Evolutionary conservation across 2,888 invertebrate species (phyloP).

Genomic region (Omphaloscelis lunosa): DNA sequence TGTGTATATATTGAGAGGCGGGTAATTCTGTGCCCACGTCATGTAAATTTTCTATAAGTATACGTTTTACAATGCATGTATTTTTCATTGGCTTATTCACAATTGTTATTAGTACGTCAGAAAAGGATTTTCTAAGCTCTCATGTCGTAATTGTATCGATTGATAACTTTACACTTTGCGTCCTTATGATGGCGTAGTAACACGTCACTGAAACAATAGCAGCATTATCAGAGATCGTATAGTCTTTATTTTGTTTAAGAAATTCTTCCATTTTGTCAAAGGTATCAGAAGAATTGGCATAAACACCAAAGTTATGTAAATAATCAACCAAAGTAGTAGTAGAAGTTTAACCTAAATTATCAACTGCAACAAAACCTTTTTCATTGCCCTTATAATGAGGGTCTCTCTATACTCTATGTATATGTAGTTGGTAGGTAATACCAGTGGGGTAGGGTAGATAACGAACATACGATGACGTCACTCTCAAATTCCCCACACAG

Average conservation of each 20-base stretch:
- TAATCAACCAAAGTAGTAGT: background rate
- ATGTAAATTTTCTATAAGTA: background rate
- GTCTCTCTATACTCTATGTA: background rate
- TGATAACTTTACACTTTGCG: slow-evolving; percentile 9
- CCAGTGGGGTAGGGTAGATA: slow-evolving; percentile 41
- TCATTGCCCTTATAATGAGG: slow-evolving; percentile 11
- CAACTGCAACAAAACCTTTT: background rate
- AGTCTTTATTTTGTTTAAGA: background rate
- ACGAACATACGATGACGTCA: slow-evolving; percentile 61
- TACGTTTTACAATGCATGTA: background rate
- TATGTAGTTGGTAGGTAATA: slow-evolving; percentile 17
- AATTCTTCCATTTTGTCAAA: background rate
- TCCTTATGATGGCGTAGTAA: slow-evolving; percentile 2
- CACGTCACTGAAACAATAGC: background rate
- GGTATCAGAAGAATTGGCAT: background rate
- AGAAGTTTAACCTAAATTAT: background rate
- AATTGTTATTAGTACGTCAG: slow-evolving; percentile 20
- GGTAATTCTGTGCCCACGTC: background rate
- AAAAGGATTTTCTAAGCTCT: slow-evolving; percentile 2
- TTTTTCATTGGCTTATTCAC: background rate
- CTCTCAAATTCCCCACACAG: slow-evolving; percentile 55
- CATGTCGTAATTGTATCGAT: slow-evolving; percentile 4
- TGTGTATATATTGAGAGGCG: background rate
- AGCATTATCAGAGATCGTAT: background rate
- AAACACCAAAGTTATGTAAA: background rate